A percentile compares a stretch with the other conserved stretches of the same genome.
These are phyloP conservation scores for Prolemur simus DNA, from an alignment of 2,113 vertebrate genomes.

Conservation along the genomic window DNA sequence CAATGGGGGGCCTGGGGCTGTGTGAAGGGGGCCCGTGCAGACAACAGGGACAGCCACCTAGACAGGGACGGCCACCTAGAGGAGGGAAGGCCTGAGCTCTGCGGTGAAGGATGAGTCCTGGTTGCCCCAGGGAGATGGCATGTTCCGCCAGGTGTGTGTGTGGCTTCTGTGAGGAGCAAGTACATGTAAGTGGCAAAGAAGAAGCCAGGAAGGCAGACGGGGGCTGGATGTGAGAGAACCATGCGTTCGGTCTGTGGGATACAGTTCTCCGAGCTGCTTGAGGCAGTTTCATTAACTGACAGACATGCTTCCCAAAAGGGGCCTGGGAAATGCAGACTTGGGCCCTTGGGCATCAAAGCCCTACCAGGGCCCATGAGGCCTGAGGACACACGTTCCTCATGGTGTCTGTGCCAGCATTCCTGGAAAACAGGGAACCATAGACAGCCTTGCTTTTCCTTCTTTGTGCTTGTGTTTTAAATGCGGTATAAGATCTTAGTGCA, in stretches of 20 bases:
- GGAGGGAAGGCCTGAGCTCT: not conserved
- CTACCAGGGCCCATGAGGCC: not conserved
- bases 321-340: not conserved
- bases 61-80: not conserved
- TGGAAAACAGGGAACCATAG: not conserved
- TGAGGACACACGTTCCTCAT: fast-evolving
- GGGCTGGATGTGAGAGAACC: not conserved
- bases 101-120: not conserved
- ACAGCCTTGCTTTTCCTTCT: not conserved
- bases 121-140: not conserved
- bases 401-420: not conserved
- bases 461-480: not conserved
- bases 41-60: too few species aligned
- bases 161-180: not conserved
- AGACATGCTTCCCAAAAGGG: not conserved
- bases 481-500: not conserved
- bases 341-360: not conserved
- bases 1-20: too few species aligned
- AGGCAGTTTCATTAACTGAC: not conserved
- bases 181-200: too few species aligned
- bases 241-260: fast-evolving
- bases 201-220: not conserved
- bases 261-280: not conserved
- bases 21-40: not conserved
- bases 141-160: fast-evolving